A percentile compares a stretch with the other conserved stretches of the same genome.
Evolutionary conservation across 2,113 vertebrate genomes (phyloP).

Genomic region (Apaloderma vittatum): DNA sequence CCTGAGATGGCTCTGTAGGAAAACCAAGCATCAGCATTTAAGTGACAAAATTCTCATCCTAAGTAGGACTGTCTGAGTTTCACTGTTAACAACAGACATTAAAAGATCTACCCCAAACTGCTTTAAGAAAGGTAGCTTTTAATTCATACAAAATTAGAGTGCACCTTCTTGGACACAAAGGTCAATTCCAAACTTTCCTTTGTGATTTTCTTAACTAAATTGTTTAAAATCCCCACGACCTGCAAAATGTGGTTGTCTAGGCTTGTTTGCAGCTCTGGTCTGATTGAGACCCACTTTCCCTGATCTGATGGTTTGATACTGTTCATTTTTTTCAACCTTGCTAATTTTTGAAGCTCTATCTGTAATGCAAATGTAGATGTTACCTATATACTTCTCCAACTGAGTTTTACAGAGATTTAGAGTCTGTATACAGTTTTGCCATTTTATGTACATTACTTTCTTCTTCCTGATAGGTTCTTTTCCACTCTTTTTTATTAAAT

Average conservation of each 20-base stretch:
- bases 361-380: background rate
- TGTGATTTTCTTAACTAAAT: background rate
- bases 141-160: background rate
- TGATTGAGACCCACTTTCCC: background rate
- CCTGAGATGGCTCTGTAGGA: background rate
- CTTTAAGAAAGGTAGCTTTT: background rate
- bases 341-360: background rate
- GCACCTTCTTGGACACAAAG: background rate
- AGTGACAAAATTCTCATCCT: accelerated
- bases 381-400: background rate
- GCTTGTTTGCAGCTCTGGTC: background rate
- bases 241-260: background rate
- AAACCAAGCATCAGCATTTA: background rate
- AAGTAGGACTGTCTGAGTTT: background rate
- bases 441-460: background rate
- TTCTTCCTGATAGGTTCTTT: background rate
- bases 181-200: background rate
- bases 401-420: background rate
- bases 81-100: background rate
- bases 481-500: background rate
- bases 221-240: background rate
- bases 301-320: background rate
- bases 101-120: background rate
- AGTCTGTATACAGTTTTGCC: background rate
- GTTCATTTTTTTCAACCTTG: background rate